Conservation (phyloP, 2,888 invertebrate genomes). For the Sthenelais limicola region DNA sequence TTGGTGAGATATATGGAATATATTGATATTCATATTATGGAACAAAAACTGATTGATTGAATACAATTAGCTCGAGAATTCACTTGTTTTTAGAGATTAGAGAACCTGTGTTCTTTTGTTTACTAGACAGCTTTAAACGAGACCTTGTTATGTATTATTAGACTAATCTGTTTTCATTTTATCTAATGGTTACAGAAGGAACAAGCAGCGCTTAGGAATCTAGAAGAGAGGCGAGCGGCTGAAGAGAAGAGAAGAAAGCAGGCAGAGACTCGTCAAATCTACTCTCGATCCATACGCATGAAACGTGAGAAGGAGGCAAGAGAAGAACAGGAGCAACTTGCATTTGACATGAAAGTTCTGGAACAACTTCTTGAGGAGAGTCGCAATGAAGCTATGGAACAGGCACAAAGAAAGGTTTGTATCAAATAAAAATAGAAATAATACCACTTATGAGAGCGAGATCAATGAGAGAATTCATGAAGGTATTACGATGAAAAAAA, state of each 20-base stretch:
- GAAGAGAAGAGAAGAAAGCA: conserved; percentile 68
- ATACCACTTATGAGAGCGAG: too few relatives aligned
- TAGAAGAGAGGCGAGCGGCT: conserved; percentile 65
- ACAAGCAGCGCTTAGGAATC: conserved; percentile 64
- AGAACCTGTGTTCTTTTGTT: too few relatives aligned
- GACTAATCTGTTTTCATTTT: too few relatives aligned
- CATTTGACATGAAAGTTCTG: conserved; percentile 71
- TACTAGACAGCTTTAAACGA: too few relatives aligned
- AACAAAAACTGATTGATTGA: not conserved
- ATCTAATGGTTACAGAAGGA: conserved; percentile 59
- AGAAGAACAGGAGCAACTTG: conserved; percentile 70
- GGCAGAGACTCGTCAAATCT: conserved; percentile 63
- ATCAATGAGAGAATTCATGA: too few relatives aligned
- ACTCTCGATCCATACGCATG: conserved; percentile 64
- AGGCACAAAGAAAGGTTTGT: conserved; percentile 68
- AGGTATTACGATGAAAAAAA: too few relatives aligned
- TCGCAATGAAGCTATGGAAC: conserved; percentile 68
- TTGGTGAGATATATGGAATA: too few relatives aligned
- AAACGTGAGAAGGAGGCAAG: conserved; percentile 69
- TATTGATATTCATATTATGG: too few relatives aligned
- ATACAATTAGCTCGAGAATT: not conserved
- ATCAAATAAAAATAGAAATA: too few relatives aligned
- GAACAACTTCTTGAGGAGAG: conserved; percentile 70
- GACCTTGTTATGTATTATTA: too few relatives aligned
- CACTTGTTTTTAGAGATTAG: not conserved